phyloP scores from a whole-genome alignment of 2,797 vertebrate genomes.

The Psittacula derbiana region DNA sequence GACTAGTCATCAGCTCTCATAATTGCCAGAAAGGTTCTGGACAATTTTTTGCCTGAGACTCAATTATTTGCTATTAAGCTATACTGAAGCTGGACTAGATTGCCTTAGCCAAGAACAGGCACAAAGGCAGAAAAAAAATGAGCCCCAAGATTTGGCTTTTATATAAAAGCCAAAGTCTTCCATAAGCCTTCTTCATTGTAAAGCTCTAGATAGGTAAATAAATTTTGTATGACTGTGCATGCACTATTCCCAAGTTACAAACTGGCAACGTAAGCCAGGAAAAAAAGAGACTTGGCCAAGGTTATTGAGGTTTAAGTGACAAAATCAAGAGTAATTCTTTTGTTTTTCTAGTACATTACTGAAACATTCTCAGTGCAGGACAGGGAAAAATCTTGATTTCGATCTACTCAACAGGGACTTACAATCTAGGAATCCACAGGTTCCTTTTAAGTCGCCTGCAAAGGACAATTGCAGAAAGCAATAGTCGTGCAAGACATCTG shows the following conservation, averaged over 20 bases:
- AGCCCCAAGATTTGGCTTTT: neutral
- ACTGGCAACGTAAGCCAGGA: neutral
- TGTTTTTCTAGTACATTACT: neutral
- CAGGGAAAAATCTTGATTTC: neutral
- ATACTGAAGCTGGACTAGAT: neutral
- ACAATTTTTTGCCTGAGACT: neutral
- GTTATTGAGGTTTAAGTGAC: neutral
- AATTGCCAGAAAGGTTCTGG: neutral
- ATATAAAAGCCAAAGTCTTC: neutral
- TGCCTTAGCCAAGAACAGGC: neutral
- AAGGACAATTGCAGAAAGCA: neutral
- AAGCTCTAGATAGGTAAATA: neutral
- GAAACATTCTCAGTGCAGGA: neutral
- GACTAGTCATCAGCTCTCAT: neutral
- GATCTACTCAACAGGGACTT: neutral
- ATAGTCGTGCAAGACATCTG: fast-evolving
- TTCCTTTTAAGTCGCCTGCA: neutral
- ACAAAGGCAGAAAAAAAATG: neutral
- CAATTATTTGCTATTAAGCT: neutral
- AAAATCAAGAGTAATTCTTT: neutral
- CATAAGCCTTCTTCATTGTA: neutral
- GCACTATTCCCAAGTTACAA: neutral
- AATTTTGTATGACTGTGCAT: neutral
- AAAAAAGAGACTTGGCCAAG: neutral
- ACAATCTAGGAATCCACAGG: neutral